Percentiles rank a stretch among this genome's conserved stretches.
These are phyloP conservation scores for Poecile atricapillus DNA, from an alignment of 2,113 vertebrate genomes.

Conservation along the genomic window DNA sequence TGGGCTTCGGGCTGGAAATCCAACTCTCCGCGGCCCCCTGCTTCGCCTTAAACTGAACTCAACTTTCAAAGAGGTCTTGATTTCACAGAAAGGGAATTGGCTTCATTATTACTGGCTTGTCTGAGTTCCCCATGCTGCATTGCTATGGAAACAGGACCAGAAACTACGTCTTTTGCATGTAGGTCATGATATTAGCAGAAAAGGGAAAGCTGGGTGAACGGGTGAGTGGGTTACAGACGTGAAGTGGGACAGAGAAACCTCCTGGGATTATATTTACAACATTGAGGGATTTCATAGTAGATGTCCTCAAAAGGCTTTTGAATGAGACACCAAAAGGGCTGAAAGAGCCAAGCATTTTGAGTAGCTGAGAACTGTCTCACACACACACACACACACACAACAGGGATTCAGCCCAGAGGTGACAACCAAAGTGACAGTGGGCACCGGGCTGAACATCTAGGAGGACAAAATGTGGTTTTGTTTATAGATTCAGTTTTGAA, in stretches of 20 bases:
- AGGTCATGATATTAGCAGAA: constrained; percentile 25
- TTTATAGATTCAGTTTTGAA: background rate
- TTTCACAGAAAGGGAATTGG: background rate
- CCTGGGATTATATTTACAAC: background rate
- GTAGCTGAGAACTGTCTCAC: background rate
- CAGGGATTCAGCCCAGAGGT: background rate
- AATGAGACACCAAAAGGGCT: background rate
- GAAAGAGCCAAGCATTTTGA: background rate
- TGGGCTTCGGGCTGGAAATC: background rate
- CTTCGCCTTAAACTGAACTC: background rate
- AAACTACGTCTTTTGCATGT: constrained; percentile 24
- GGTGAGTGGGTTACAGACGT: constrained; percentile 1
- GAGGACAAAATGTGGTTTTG: background rate
- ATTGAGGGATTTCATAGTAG: background rate
- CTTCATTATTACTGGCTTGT: background rate
- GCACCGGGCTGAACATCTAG: background rate
- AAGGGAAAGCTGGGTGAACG: background rate
- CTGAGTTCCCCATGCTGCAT: background rate
- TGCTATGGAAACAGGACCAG: constrained; percentile 50
- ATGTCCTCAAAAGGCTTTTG: background rate
- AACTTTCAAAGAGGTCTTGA: background rate
- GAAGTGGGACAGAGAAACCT: background rate
- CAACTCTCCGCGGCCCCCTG: accelerated
- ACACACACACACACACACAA: background rate
- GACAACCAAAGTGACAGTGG: background rate